Evolutionary conservation across 2,797 vertebrate species (phyloP), one percentile per base, ranked within the genome.

Genomic region (Dermochelys coriacea): DNA sequence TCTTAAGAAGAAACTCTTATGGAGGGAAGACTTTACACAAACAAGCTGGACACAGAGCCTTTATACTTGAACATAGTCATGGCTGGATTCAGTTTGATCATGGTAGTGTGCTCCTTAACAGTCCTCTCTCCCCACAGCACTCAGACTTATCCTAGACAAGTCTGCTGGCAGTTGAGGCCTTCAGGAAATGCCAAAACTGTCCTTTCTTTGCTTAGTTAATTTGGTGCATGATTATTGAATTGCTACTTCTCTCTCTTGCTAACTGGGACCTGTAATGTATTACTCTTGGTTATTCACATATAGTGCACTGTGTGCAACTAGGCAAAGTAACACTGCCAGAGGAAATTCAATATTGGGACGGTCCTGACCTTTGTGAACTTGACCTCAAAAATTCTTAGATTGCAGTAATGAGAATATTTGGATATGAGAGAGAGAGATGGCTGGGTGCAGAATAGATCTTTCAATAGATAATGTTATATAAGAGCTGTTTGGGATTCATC

Each of bases 401-500:
- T 34, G 68, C 41, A 0, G 54, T 71, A 15, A 27, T 8, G 61
- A 51, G 85, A 79, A 85, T 71, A 52, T 78, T 45, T 83, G 59
- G 85, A 41, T 23, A 55, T 11, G 16, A 45, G 41, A 2, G 80
- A 64, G 59, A 8, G 1, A 64, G 59, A 12, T 2, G 77, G n/a
- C 41, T 90, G 87, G 49, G 45, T n/a, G 57, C 6, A 1, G 37
- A 85, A 84, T 49, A 87, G 80, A 50, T 52, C 57, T 52, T 59
- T 79, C 2, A 2, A 21, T 10, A 77, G 88, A 45, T 52, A 91
- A n/a, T 55, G 89, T 82, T 64, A 3, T 74, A 11, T 52, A 78
- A 37, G 86, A 83, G 77, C 71, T 91, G 93, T 64, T 96, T 93
- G 91, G 61, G 87, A 91, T 97, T 95, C 92, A 94, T 90, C 85